A percentile compares a stretch with the other conserved stretches of the same genome.
Evolutionary conservation across 2,113 vertebrate genomes (phyloP).

Genomic region (Engraulis encrasicolus): DNA sequence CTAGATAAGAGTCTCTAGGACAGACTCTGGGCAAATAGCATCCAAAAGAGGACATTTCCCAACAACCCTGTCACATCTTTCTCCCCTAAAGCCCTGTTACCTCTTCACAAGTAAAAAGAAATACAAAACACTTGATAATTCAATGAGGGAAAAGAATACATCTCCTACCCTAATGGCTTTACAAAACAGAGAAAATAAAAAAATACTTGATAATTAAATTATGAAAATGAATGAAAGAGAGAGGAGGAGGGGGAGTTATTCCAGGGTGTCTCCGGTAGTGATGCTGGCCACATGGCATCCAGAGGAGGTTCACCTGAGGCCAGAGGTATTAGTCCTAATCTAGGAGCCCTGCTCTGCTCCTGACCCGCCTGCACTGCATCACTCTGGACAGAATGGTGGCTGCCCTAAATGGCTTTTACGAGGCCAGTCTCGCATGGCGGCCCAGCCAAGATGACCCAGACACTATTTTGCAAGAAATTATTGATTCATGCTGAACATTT

Average conservation of each 20-base stretch:
- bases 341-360: slow-evolving; percentile 29
- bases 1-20: too few species aligned
- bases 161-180: too few species aligned
- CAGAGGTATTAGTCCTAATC: slow-evolving; percentile 36
- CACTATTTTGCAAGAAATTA: slow-evolving; percentile 35
- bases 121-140: too few species aligned
- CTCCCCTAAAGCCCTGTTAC: too few species aligned
- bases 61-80: too few species aligned
- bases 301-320: slow-evolving; percentile 54
- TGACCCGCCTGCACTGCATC: slow-evolving; percentile 48
- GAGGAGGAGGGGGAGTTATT: not conserved
- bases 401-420: slow-evolving; percentile 51
- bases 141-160: too few species aligned
- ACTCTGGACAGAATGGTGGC: slow-evolving; percentile 52
- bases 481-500: slow-evolving; percentile 42
- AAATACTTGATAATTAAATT: too few species aligned
- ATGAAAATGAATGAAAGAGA: too few species aligned
- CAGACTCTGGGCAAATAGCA: too few species aligned
- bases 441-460: slow-evolving; percentile 36
- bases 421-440: not conserved
- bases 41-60: too few species aligned
- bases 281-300: not conserved
- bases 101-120: too few species aligned
- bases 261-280: not conserved
- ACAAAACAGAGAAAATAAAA: too few species aligned